phyloP scores from a whole-genome alignment of 2,888 invertebrate species.

The Osmoderma eremita region DNA sequence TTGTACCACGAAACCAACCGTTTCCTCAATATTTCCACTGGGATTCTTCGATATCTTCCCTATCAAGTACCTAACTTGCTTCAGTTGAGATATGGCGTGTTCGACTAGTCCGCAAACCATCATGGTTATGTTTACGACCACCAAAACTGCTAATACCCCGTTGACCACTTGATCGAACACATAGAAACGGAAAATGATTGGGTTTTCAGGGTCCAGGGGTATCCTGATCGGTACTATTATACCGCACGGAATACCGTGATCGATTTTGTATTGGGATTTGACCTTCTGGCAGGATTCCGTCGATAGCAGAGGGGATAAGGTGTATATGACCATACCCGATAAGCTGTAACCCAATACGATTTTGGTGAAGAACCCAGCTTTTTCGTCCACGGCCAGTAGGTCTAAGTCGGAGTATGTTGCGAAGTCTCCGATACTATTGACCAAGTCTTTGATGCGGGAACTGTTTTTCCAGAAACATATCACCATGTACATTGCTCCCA shows the following conservation, averaged over 20 bases:
- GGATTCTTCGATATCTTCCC: neutral
- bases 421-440: slow-evolving; percentile 39
- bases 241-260: slow-evolving; percentile 52
- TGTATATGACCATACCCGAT: slow-evolving; percentile 51
- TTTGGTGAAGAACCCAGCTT: slow-evolving; percentile 50
- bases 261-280: slow-evolving; percentile 44
- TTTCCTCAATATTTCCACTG: neutral
- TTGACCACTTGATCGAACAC: slow-evolving; percentile 52
- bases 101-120: slow-evolving; percentile 52
- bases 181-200: slow-evolving; percentile 50
- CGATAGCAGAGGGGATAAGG: slow-evolving; percentile 50
- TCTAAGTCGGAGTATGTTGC: slow-evolving; percentile 37
- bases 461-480: slow-evolving; percentile 51
- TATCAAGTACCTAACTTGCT: slow-evolving; percentile 44
- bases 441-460: slow-evolving; percentile 41
- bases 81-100: slow-evolving; percentile 51
- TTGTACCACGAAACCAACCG: slow-evolving; percentile 41
- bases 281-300: slow-evolving; percentile 45
- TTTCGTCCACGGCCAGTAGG: slow-evolving; percentile 47
- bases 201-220: slow-evolving; percentile 50
- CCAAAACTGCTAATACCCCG: slow-evolving; percentile 49
- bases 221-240: slow-evolving; percentile 48
- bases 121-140: slow-evolving; percentile 52
- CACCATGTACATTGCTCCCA: slow-evolving; percentile 52
- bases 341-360: slow-evolving; percentile 50